Evolutionary conservation across 92 coral and sea anemone genomes (phyloP), one percentile per base, ranked within the genome.

Genomic region (Epizoanthus fatuus): DNA sequence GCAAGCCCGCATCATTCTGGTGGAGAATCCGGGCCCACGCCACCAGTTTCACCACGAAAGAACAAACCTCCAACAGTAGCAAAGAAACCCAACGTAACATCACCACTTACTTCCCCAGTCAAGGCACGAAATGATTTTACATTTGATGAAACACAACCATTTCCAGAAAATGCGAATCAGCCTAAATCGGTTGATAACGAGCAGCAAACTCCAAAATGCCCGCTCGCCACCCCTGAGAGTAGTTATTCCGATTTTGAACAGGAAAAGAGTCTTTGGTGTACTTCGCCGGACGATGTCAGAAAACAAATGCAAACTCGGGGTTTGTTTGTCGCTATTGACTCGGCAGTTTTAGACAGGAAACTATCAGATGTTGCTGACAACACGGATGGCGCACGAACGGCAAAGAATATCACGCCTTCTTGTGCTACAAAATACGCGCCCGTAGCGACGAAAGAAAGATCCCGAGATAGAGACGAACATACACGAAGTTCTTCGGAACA

Each of bases 191-290:
- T 40, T 19, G 37, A 39, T 20, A 55, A 12, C 19, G 69, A 77
- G 12, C 10, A 58, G 15, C 64, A 57, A 22, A 56, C 17, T 19
- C 32, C 19, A 77, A 11, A 77, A 44, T 77, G 82, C 44, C 82
- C 82, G 39, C 82, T 77, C 51, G 82, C 82, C 8, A 77, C 82
- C 40, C 82, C 82, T 14, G 82, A 77, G 70, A 77, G 82, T 45
- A 77, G 82, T 14, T 77, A 60, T 44, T 58, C 82, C 4, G 82
- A 77, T 62, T 77, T 58, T 17, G 82, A 77, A 40, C 56, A 77
- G 63, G 82, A 59, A 38, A 68, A 76, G 54, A 77, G 63, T 15
- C 51, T 44, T 12, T 40, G 22, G 69, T 35, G 56, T 59, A 40
- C 53, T 49, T 49, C 53, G 53, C 3, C 53, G 9, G 47, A 60